Evolutionary conservation across 2,888 invertebrate genomes (phyloP).

Genomic region (Andrena dorsata): DNA sequence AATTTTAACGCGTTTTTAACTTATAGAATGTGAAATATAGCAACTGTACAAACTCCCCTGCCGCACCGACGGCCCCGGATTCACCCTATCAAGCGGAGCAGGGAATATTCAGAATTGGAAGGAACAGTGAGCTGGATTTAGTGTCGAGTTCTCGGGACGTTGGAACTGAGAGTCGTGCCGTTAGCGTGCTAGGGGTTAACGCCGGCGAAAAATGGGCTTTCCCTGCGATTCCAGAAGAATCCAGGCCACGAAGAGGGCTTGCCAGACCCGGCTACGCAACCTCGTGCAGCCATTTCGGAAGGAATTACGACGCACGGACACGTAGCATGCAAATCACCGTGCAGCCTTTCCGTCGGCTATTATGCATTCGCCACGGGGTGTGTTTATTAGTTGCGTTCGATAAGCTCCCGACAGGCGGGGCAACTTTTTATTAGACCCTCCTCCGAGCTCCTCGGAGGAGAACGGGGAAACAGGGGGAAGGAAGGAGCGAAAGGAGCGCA

Average conservation of each 20-base stretch:
- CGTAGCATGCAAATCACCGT: slow-evolving; percentile 17
- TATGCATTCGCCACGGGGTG: neutral
- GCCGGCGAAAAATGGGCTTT: neutral
- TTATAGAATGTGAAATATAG: too few species aligned
- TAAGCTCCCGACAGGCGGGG: slow-evolving; percentile 1
- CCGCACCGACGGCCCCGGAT: too few species aligned
- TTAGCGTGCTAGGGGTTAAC: neutral
- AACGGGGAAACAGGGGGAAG: neutral
- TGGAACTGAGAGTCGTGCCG: too few species aligned
- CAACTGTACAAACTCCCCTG: too few species aligned
- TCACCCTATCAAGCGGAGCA: too few species aligned
- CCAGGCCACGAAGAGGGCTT: neutral
- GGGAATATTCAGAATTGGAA: too few species aligned
- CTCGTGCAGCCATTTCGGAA: neutral
- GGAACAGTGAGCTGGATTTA: too few species aligned
- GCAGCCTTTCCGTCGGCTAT: neutral
- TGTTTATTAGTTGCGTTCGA: slow-evolving; percentile 17
- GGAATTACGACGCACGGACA: slow-evolving; percentile 13
- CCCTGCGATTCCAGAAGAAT: slow-evolving; percentile 3
- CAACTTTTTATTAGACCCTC: slow-evolving; percentile 11
- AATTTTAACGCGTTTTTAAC: too few species aligned
- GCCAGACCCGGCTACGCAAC: neutral
- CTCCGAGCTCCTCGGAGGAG: neutral
- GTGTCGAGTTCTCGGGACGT: too few species aligned
- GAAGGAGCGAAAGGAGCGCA: too few species aligned